These are phyloP conservation scores for Thaumatotibia leucotreta DNA, from an alignment of 1,140 invertebrate species.

Conservation along the genomic window DNA sequence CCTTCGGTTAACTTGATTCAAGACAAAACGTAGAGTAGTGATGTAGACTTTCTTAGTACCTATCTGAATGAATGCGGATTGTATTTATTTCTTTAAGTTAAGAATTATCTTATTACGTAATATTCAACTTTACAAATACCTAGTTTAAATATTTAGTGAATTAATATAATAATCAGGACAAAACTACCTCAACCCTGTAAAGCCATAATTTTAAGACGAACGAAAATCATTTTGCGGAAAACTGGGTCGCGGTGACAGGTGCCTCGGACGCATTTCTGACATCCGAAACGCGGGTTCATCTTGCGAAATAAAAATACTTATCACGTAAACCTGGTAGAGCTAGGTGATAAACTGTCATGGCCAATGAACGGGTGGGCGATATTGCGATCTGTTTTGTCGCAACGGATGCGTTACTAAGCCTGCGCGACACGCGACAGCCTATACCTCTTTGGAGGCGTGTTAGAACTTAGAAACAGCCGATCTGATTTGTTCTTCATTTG, in stretches of 20 bases:
- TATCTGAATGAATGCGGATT: not conserved
- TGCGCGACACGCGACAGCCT: constrained; percentile 14
- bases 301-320: constrained; percentile 49
- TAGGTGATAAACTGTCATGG: constrained; percentile 27
- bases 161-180: not conserved
- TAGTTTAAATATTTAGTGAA: too few species aligned
- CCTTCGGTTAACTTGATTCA: not conserved
- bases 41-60: too few species aligned
- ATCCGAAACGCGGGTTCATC: constrained; percentile 34
- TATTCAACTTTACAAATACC: too few species aligned
- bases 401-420: not conserved
- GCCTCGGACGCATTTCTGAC: constrained; percentile 29
- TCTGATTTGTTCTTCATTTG: too few species aligned
- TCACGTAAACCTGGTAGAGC: constrained; percentile 32
- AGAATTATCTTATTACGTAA: too few species aligned
- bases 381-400: constrained; percentile 27
- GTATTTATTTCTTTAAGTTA: too few species aligned
- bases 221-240: constrained; percentile 21
- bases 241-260: constrained; percentile 37
- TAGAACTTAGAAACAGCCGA: too few species aligned
- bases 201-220: not conserved
- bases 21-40: not conserved
- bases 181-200: not conserved
- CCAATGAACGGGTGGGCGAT: constrained; percentile 26
- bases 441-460: too few species aligned